Evolutionary conservation across 2,113 vertebrate genomes (phyloP), one percentile per base, ranked within the genome.

Genomic region (Zosterops hypoxanthus): DNA sequence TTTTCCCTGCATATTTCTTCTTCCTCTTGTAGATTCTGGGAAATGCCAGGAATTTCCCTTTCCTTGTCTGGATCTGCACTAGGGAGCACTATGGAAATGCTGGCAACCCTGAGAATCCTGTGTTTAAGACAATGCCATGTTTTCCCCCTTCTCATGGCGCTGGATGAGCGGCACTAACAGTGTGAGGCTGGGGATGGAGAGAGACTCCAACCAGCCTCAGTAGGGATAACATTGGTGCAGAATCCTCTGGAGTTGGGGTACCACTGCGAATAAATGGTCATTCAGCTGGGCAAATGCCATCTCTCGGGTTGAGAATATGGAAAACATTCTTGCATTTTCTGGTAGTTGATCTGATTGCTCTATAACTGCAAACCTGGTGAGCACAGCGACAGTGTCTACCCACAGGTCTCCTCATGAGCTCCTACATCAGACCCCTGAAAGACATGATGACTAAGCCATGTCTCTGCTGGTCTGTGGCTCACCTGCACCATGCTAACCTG

Each of bases 131-230:
- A 28, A 19, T 33, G 17, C 13, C 17, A 12, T 28, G 7, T 26
- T 44, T 52, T 15, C 6, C 3, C 1, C 26, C 10, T 47, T 64
- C 34, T 53, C 33, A 14, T 5, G 17, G 28, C 0, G 1, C n/a
- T 57, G n/a, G 36, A 25, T 3, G 16, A 90, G 25, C 0, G 0
- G 33, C 53, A 68, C 18, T 75, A 61, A 39, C 0, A 3, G n/a
- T 6, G 8, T 22, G 44, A 85, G 50, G 36, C 28, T 53, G 53
- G 10, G 23, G 25, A n/a, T 53, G 23, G 23, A 57, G 21, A 47
- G 6, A 36, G 57, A 70, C 31, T 36, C 36, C 36, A 12, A 1
- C 12, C 16, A 81, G 61, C 19, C 39, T 34, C 65, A 12, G 44
- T 0, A 0, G 20, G 24, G 46, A 39, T 34, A 55, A 39, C 5